Evolutionary conservation across 2,797 vertebrate species (phyloP), one percentile per base, ranked within the genome.

Genomic region (Glyptemys insculpta): DNA sequence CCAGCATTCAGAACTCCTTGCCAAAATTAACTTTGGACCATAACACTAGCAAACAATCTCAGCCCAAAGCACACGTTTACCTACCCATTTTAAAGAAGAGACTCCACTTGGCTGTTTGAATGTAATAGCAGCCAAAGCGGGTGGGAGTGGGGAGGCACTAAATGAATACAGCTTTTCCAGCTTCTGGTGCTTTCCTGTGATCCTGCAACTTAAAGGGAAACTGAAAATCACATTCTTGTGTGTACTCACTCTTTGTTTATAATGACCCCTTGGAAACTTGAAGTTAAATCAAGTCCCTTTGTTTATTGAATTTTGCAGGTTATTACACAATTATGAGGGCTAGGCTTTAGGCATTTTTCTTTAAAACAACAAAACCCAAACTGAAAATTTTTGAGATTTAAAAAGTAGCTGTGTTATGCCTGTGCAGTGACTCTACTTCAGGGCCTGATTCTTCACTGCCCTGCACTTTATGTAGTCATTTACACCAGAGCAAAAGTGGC

Each of bases 111-210:
- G 11, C 85, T 82, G 88, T 96, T 95, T 96, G 86, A 97, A 93
- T 97, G 93, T 96, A 95, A 95, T 92, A 85, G 85, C 95, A 83
- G 92, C 94, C 86, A 94, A 92, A 95, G 95, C 93, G 79, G 86
- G 56, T 93, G 94, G 94, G 68, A 85, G 62, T 92, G 90, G 87
- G 87, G 90, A 89, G 87, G 83, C 94, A 94, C 88, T 79, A 87
- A 88, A 92, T 95, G 95, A 97, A 96, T 97, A 95, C 95, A 96
- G 94, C 95, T 95, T 94, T 96, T 92, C 96, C 92, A 88, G 95
- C 94, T 96, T 96, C 89, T 97, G 92, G 95, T 89, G 89, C 91
- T 96, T 95, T 96, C 95, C 92, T 96, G 85, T 94, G 88, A 87
- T 95, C 81, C 81, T 96, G 65, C 91, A 95, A 86, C 96, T 97